These are phyloP conservation scores for Gari tellinella DNA, from an alignment of 2,888 invertebrate genomes.

Conservation along the genomic window DNA sequence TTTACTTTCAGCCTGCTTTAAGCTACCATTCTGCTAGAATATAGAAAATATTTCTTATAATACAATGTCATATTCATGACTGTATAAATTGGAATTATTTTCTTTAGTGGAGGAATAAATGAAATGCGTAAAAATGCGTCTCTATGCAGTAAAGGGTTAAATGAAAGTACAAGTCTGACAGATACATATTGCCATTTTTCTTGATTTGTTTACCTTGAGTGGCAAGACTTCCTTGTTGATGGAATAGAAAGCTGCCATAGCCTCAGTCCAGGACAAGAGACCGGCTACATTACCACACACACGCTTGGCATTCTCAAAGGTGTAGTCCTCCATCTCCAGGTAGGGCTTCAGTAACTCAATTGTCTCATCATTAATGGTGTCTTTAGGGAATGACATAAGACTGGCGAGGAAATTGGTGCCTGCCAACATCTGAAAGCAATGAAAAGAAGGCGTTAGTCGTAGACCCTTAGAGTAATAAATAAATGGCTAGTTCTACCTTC, in stretches of 20 bases:
- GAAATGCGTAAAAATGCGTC: too few species aligned
- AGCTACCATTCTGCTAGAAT: too few species aligned
- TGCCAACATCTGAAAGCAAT: constrained; percentile 78
- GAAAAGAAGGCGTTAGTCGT: constrained; percentile 1
- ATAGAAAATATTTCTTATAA: too few species aligned
- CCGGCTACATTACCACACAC: constrained; percentile 85
- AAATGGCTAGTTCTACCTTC: too few species aligned
- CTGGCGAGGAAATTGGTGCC: constrained; percentile 85
- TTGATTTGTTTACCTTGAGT: constrained; percentile 83
- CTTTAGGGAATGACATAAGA: constrained; percentile 94
- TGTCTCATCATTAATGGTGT: constrained; percentile 84
- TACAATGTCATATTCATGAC: too few species aligned
- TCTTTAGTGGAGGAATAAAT: too few species aligned
- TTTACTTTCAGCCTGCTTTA: too few species aligned
- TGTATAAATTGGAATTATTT: too few species aligned
- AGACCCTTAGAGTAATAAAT: too few species aligned
- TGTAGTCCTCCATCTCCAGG: constrained; percentile 83
- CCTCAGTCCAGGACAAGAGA: constrained; percentile 83
- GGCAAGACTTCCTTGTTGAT: constrained; percentile 85
- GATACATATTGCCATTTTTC: too few species aligned
- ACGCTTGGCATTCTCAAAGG: constrained; percentile 83
- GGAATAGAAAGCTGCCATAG: constrained; percentile 84
- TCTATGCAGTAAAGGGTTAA: too few species aligned
- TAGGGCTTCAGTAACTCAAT: constrained; percentile 84
- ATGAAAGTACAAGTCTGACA: too few species aligned